phyloP scores from a whole-genome alignment of 2,113 vertebrate species.

The Sarotherodon lohbergeri region DNA sequence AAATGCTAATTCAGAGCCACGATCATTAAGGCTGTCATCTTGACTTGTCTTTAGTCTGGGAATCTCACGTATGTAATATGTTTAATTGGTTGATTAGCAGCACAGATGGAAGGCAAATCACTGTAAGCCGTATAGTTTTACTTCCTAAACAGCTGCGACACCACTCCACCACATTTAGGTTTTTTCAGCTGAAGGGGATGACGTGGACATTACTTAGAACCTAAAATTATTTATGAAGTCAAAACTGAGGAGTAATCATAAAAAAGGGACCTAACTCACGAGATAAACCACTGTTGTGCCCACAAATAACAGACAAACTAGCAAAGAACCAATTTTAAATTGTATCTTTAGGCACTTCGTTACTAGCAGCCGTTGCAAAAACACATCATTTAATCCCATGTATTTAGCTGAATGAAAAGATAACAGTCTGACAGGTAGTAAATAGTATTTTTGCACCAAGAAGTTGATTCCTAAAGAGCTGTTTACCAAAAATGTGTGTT shows the following conservation, averaged over 20 bases:
- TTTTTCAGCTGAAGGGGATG: not conserved
- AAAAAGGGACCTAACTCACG: not conserved
- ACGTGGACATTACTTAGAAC: not conserved
- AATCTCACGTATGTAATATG: not conserved
- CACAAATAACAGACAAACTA: not conserved
- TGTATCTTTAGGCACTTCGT: not conserved
- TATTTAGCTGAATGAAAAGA: not conserved
- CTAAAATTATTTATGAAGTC: not conserved
- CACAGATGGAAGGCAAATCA: not conserved
- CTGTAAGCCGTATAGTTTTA: not conserved
- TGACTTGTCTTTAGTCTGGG: not conserved
- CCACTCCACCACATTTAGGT: not conserved
- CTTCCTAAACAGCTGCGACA: not conserved
- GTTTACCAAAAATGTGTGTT: not conserved
- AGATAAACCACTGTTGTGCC: not conserved
- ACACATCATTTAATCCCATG: not conserved
- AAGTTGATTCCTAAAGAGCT: not conserved
- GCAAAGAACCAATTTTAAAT: not conserved
- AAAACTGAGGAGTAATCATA: not conserved
- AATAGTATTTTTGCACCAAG: not conserved
- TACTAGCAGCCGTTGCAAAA: not conserved
- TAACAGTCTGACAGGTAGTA: not conserved
- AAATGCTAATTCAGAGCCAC: not conserved
- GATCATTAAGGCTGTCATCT: not conserved
- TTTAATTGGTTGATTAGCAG: not conserved